phyloP scores from a whole-genome alignment of 2,113 vertebrate species.

The Sinocyclocheilus maitianheensis region DNA sequence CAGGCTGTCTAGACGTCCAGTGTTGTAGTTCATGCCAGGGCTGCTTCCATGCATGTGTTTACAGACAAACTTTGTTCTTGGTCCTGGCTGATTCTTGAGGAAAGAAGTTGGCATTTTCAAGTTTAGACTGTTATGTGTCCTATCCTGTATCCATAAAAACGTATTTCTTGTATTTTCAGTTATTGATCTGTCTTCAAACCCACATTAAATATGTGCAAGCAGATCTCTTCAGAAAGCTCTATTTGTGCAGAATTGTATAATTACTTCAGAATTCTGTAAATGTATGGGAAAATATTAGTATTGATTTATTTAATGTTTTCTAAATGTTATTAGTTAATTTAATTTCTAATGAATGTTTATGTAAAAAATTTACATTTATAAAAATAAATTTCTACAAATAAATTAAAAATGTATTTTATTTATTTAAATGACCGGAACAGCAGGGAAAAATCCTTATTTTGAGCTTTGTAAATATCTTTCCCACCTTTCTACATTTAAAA shows the following conservation, averaged over 20 bases:
- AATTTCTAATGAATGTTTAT: too few species aligned
- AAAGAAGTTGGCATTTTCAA: background rate
- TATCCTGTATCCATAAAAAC: background rate
- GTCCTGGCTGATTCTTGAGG: background rate
- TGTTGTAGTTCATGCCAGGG: too few species aligned
- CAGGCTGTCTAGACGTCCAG: background rate
- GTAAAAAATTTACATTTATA: background rate
- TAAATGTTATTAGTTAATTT: too few species aligned
- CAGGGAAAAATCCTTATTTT: background rate
- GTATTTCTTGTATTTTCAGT: background rate
- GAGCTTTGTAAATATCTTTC: background rate
- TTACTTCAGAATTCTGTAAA: too few species aligned
- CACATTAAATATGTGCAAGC: background rate
- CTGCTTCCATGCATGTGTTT: background rate
- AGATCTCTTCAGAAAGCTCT: background rate
- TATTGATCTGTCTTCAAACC: background rate
- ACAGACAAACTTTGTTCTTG: background rate
- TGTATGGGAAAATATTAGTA: background rate
- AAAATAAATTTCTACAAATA: background rate
- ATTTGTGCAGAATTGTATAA: too few species aligned
- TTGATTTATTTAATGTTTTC: background rate
- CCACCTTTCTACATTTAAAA: too few species aligned
- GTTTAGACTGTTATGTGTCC: background rate
- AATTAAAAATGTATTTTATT: background rate
- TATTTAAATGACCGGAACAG: background rate